Evolutionary conservation across 2,797 vertebrate genomes (phyloP).

Genomic region (Artibeus lituratus): DNA sequence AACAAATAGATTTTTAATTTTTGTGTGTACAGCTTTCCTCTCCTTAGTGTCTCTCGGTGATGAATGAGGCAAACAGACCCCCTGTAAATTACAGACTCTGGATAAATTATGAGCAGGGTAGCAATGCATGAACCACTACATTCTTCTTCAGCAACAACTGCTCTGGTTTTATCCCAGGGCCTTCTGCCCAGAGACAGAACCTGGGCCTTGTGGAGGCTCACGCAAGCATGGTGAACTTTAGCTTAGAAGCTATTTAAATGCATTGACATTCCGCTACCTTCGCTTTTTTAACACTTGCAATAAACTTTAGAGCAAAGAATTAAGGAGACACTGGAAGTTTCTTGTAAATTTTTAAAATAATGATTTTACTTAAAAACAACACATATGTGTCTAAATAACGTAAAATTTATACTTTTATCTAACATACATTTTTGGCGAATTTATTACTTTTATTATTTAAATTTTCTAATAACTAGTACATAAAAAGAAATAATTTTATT

Average conservation of each 20-base stretch:
- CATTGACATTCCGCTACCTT: not conserved
- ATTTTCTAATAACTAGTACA: not conserved
- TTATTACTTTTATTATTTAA: not conserved
- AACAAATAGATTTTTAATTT: constrained; percentile 64
- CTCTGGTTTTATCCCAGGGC: not conserved
- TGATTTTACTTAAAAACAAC: not conserved
- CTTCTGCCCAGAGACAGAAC: not conserved
- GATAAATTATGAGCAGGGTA: constrained; percentile 33
- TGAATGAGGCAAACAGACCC: constrained; percentile 43
- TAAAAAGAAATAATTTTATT: not conserved
- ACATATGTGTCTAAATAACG: not conserved
- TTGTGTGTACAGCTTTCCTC: constrained; percentile 1
- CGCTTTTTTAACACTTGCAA: not conserved
- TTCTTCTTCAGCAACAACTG: not conserved
- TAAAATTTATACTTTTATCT: not conserved
- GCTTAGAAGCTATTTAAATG: not conserved
- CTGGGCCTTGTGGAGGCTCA: not conserved
- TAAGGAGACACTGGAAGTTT: not conserved
- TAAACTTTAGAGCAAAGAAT: not conserved
- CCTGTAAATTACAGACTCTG: constrained; percentile 33
- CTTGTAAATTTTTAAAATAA: not conserved
- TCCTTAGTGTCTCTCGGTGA: constrained; percentile 31
- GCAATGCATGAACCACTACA: not conserved
- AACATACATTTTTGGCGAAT: not conserved
- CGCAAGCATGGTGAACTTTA: not conserved